These are phyloP conservation scores for Noctilio leporinus DNA, from an alignment of 2,113 vertebrate genomes.

Conservation along the genomic window DNA sequence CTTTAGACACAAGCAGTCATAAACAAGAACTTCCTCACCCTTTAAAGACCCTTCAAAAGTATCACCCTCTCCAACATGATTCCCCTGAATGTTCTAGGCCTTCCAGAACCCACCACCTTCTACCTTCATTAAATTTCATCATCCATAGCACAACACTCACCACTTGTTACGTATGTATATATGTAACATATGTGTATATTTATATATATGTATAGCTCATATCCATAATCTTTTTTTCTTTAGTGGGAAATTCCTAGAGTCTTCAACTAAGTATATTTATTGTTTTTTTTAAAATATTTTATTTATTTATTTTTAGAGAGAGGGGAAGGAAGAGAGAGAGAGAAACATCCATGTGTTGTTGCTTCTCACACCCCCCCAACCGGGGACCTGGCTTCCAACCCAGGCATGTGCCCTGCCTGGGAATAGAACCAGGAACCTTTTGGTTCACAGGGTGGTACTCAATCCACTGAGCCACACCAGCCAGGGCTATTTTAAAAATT, in stretches of 20 bases:
- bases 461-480: too few species aligned
- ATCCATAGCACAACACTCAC: background rate
- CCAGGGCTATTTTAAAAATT: too few species aligned
- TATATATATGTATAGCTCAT: background rate
- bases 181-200: background rate
- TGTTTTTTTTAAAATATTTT: too few species aligned
- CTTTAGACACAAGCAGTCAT: background rate
- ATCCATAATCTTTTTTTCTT: background rate
- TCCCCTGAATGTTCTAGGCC: background rate
- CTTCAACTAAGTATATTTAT: background rate
- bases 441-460: too few species aligned
- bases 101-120: background rate
- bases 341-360: too few species aligned
- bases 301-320: too few species aligned
- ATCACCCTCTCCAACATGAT: background rate
- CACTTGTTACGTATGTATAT: background rate
- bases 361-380: too few species aligned
- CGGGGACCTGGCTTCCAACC: too few species aligned
- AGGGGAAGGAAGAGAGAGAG: too few species aligned
- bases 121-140: background rate
- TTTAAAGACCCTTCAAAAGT: background rate
- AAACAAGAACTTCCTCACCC: slow-evolving; percentile 24
- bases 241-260: background rate
- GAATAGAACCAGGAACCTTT: too few species aligned
- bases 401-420: too few species aligned